Evolutionary conservation across 2,797 vertebrate genomes (phyloP).

Genomic region (Poecilia velifera): DNA sequence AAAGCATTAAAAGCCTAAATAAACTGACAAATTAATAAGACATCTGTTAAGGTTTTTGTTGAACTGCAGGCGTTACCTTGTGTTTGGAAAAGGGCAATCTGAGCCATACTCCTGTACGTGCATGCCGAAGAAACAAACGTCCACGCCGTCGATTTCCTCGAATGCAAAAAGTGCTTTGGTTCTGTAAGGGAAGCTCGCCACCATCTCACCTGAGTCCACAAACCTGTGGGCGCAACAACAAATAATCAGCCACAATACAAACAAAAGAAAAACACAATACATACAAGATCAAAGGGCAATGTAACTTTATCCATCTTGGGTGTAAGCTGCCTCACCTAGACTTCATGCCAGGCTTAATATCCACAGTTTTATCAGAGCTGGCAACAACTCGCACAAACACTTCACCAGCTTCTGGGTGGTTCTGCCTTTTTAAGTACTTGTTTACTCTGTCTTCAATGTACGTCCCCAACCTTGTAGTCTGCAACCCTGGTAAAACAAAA

Average conservation of each 20-base stretch:
- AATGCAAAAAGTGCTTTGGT: conserved; percentile 99
- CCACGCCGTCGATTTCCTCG: conserved; percentile 97
- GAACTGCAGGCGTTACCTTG: conserved; percentile 82
- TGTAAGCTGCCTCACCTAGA: conserved; percentile 82
- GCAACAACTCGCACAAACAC: conserved; percentile 98
- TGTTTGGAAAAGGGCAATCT: conserved; percentile 94
- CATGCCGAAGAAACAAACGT: conserved; percentile 99
- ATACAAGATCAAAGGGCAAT: not conserved
- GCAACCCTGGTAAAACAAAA: conserved; percentile 83
- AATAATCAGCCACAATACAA: not conserved
- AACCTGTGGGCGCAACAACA: conserved; percentile 81
- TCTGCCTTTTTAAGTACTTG: conserved; percentile 97
- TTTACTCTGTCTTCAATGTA: conserved; percentile 98
- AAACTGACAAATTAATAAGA: not conserved
- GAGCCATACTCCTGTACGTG: conserved; percentile 98
- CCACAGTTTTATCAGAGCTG: conserved; percentile 98
- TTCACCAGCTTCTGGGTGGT: conserved; percentile 96
- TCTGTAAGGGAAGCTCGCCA: conserved; percentile 95
- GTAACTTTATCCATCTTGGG: not conserved
- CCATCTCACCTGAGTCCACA: conserved; percentile 96
- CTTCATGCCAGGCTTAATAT: conserved; percentile 99
- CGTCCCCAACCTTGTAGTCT: conserved; percentile 90
- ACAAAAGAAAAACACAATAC: not conserved
- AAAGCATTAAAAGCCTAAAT: not conserved
- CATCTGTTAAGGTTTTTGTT: no score